Conservation (phyloP, 2,113 vertebrate genomes). For the Siphamia tubifer region DNA sequence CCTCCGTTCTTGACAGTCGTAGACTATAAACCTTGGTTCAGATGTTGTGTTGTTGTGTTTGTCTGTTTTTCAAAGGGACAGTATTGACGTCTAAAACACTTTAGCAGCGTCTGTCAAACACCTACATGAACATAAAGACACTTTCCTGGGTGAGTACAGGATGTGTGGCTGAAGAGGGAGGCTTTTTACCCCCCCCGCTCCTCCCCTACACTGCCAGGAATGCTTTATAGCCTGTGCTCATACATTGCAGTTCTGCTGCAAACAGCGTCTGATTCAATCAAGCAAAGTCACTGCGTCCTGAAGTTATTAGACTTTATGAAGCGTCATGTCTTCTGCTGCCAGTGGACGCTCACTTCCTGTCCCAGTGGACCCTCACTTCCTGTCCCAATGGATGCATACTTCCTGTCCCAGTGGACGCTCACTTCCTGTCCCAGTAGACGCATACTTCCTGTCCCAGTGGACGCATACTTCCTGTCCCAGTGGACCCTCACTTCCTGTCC, state of each 20-base stretch:
- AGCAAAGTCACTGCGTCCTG: conserved; percentile 58
- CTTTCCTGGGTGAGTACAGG: conserved; percentile 70
- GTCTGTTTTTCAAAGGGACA: conserved; percentile 38
- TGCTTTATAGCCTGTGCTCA: conserved; percentile 71
- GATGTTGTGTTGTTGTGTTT: too few relatives aligned
- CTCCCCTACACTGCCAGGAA: conserved; percentile 60
- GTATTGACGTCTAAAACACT: conserved; percentile 74
- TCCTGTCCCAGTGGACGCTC: too few relatives aligned
- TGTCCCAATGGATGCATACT: too few relatives aligned
- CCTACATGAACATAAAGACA: background rate
- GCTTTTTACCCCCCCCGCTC: conserved; percentile 48
- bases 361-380: too few relatives aligned
- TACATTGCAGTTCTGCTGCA: conserved; percentile 63
- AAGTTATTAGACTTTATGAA: conserved; percentile 76
- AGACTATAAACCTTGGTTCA: too few relatives aligned
- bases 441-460: too few relatives aligned
- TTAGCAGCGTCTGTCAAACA: conserved; percentile 46
- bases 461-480: too few relatives aligned
- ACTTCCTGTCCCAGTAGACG: too few relatives aligned
- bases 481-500: too few relatives aligned
- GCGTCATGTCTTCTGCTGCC: conserved; percentile 69
- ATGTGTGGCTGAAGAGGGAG: conserved; percentile 67
- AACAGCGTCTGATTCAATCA: conserved; percentile 70
- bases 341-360: too few relatives aligned
- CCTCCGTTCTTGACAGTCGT: too few relatives aligned